Evolutionary conservation across 1,140 invertebrate species (phyloP), one percentile per base, ranked within the genome.

Genomic region (Ylistrum balloti): DNA sequence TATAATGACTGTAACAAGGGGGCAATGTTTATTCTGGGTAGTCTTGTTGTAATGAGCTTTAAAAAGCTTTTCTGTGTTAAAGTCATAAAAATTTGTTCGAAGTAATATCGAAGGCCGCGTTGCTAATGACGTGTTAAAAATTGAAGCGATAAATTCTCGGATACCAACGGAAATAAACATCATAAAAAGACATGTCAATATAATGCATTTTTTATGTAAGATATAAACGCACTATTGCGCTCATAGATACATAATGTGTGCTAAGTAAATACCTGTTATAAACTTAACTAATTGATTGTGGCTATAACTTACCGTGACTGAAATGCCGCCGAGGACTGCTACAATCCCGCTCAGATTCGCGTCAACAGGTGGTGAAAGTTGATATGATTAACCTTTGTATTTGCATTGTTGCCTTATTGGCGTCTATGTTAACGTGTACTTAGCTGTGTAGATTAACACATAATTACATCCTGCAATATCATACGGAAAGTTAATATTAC

Each of bases 1-100:
- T 28, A 74, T 5, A 74, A 22, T 5, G n/a, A n/a, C 0, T 74
- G 56, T 28, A 28, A 74, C 56, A n/a, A n/a, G 9, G 3, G 11
- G 1, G 13, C 56, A 28, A 28, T n/a, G n/a, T 28, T 74, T 28
- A 5, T 74, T 74, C 22, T n/a, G n/a, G 22, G 3, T 2, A n/a
- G n/a, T 28, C 9, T 17, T 1, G 56, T 74, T 74, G 22, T 74
- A 5, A n/a, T 28, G 56, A 74, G 22, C 5, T 0, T n/a, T 28
- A n/a, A 28, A 74, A n/a, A 74, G 56, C 56, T 74, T 74, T 74
- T 74, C 22, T n/a, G 56, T 74, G 56, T 74, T 28, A 74, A 74
- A 74, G 22, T 28, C 56, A 11, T 74, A 74, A 74, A 74, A 3
- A 74, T 74, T 74, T 28, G 56, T 5, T n/a, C n/a, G 3, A 74